Base-by-base conservation (phyloP, 2,113 vertebrate genomes). In the Pygoscelis antarcticus region DNA sequence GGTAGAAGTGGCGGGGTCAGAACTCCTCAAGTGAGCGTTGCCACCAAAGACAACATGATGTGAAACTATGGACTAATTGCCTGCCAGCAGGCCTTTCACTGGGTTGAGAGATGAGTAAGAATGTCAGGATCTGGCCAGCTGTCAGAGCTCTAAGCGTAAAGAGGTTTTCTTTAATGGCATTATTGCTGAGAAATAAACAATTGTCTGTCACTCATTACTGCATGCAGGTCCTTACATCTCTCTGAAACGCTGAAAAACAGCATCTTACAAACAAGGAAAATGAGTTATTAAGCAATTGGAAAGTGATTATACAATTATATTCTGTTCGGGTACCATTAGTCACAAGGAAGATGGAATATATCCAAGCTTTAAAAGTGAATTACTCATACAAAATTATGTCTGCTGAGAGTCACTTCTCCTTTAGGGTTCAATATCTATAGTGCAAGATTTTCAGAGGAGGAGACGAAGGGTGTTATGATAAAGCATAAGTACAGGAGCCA, bases 281-380 rank as follows among this genome's bases (percentile, higher is more conserved):
- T 96, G 90, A 93, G 94, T 98, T 98, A 95, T 98, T 97, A 97
- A 96, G 97, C 96, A 98, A 97, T 90, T 95, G 96, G 90, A 96
- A 98, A 97, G 95, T 96, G 81, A 98, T 98, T 98, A 97, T 96
- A 92, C 92, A 98, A 98, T 98, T 96, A 96, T 77, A 54, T 94
- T 97, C 95, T 91, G 93, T 96, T 98, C 58, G 3, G 97, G 93
- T 97, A 94, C 95, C 97, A 97, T 98, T 98, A 97, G 97, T 98
- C 98, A 98, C 90, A 97, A 93, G 93, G 93, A 97, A 98, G 69
- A 97, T 97, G 97, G 97, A 97, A 97, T 88, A 91, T 62, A 96
- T 95, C 95, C 93, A 97, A 95, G 95, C 92, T 97, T 97, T 96
- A 96, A 94, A 98, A 96, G 91, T 84, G 55, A 98, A 95, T 98